phyloP scores from a whole-genome alignment of 2,113 vertebrate genomes.

The Platysternon megacephalum region DNA sequence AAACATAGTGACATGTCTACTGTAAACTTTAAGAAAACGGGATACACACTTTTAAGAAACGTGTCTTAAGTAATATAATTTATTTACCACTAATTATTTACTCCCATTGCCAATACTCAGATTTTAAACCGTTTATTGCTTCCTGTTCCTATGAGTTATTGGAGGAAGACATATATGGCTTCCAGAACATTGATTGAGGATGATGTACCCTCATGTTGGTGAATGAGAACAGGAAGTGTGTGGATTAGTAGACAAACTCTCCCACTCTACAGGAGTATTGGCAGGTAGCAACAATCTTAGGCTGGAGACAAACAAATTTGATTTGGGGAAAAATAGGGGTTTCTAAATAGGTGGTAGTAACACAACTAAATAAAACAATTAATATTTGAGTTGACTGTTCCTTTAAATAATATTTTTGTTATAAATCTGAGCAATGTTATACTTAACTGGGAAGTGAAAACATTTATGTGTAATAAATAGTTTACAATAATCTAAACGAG shows the following conservation, averaged over 20 bases:
- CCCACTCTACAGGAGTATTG: background rate
- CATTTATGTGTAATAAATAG: background rate
- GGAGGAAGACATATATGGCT: background rate
- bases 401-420: background rate
- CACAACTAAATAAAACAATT: background rate
- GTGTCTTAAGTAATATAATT: background rate
- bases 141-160: background rate
- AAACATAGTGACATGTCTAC: background rate
- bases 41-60: background rate
- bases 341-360: background rate
- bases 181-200: fast-evolving
- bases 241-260: background rate
- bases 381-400: background rate
- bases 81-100: background rate
- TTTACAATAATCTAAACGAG: background rate
- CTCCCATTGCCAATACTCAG: background rate
- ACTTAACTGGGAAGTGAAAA: background rate
- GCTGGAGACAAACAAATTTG: background rate
- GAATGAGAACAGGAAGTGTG: background rate
- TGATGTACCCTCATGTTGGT: background rate
- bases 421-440: background rate
- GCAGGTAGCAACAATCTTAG: background rate
- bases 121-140: background rate
- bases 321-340: background rate
- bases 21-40: background rate